Evolutionary conservation across 2,113 vertebrate genomes (phyloP), one percentile per base, ranked within the genome.

Genomic region (Psilopogon haemacephalus): DNA sequence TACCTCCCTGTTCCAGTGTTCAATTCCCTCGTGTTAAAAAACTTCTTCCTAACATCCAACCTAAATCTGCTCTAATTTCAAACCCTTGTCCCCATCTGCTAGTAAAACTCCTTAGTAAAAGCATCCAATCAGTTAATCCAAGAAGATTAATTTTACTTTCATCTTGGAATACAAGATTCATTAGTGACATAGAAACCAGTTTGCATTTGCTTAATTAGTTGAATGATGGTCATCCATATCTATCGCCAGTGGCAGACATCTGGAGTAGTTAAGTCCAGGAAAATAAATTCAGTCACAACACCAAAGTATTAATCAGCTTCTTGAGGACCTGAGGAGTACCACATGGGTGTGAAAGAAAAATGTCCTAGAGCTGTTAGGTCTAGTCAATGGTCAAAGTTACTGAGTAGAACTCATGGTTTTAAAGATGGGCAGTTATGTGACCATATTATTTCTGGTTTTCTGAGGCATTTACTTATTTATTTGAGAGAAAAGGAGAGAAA

Each of bases 151-250:
- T 95, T 95, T 97, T 85, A 81, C 75, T 96, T 96, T 90, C 77
- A 63, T 86, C 28, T 90, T 68, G 83, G 32, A 93, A 65, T 63
- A 54, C 48, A 89, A 91, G 93, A 97, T 97, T 79, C 75, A 96
- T 96, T 96, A 97, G 96, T 84, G 92, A 88, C 75, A 91, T 65
- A 84, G 94, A 97, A 96, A 83, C 35, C 95, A 84, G 81, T 95
- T 97, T 97, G 92, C 96, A 94, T 95, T 96, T 8, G 26, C 90
- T 94, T 98, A 98, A 98, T 98, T 97, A 97, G 91, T 84, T 93
- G 91, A 97, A 95, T 96, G 81, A 96, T 42, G 80, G 92, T 96
- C 95, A 97, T 98, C 94, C 78, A 96, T 98, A 97, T 97, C 93
- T 96, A 95, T 97, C 67, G 15, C 93, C 88, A 88, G 77, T 70